Evolutionary conservation across 2,797 vertebrate genomes (phyloP).

Genomic region (Urosaurus nigricauda): DNA sequence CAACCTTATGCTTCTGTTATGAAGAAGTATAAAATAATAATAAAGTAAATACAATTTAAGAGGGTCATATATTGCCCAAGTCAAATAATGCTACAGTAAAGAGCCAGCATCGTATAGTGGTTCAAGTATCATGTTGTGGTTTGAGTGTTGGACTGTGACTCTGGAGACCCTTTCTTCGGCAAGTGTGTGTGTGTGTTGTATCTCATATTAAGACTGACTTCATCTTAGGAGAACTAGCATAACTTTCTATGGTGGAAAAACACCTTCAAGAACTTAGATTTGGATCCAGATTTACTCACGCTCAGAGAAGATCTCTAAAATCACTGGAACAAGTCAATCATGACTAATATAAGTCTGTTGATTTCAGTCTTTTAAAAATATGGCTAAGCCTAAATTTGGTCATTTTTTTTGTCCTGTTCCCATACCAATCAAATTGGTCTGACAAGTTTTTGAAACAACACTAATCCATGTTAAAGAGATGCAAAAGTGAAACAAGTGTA

Average conservation of each 20-base stretch:
- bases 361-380: background rate
- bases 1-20: background rate
- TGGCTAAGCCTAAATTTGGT: too few species aligned
- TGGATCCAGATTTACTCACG: background rate
- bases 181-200: too few species aligned
- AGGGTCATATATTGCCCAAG: background rate
- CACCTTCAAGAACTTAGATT: background rate
- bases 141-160: too few species aligned
- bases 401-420: background rate
- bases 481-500: background rate
- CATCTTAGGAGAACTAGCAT: background rate
- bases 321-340: background rate
- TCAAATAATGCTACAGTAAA: background rate
- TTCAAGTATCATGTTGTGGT: too few species aligned
- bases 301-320: background rate
- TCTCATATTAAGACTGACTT: background rate
- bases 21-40: background rate
- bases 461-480: background rate
- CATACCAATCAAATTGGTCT: background rate
- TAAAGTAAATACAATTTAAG: background rate
- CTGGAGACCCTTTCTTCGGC: too few species aligned
- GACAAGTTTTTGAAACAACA: background rate
- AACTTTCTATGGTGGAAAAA: background rate
- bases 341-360: background rate
- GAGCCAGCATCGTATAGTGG: too few species aligned